phyloP scores from a whole-genome alignment of 2,888 invertebrate genomes.

The Clunio marinus region DNA sequence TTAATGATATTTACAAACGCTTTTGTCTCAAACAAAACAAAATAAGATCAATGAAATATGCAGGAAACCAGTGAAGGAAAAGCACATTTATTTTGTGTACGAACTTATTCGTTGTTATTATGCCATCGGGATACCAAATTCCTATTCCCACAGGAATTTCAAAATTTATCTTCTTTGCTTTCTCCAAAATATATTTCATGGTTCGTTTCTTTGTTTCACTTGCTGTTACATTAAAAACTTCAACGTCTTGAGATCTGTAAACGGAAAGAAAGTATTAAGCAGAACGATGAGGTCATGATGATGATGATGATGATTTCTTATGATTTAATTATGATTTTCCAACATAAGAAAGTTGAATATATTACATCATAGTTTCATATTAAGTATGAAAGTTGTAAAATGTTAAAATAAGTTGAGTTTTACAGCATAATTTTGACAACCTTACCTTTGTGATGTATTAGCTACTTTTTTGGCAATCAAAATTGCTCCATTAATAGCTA shows the following conservation, averaged over 20 bases:
- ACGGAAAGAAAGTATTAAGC: too few relatives aligned
- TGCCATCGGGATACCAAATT: constrained; percentile 81
- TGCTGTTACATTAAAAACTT: constrained; percentile 87
- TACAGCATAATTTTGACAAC: too few relatives aligned
- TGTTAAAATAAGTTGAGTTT: too few relatives aligned
- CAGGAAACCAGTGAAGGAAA: constrained; percentile 75
- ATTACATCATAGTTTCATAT: too few relatives aligned
- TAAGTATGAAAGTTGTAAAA: too few relatives aligned
- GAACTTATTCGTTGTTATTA: constrained; percentile 65
- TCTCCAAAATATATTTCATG: constrained; percentile 79
- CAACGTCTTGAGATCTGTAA: constrained; percentile 60
- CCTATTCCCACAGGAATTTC: constrained; percentile 81
- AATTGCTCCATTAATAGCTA: constrained; percentile 76
- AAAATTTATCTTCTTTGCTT: constrained; percentile 65
- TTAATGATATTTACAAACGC: constrained; percentile 66
- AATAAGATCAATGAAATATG: constrained; percentile 74
- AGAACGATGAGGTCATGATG: too few relatives aligned
- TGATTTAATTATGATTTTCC: too few relatives aligned
- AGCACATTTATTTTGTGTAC: constrained; percentile 68
- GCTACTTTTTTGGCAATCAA: constrained; percentile 63
- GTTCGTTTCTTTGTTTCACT: constrained; percentile 76
- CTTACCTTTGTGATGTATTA: constrained; percentile 51
- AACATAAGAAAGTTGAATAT: too few relatives aligned
- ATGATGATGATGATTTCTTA: too few relatives aligned
- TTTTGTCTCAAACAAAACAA: constrained; percentile 71